Evolutionary conservation across 2,113 vertebrate genomes (phyloP), one percentile per base, ranked within the genome.

Genomic region (Engystomops pustulosus): DNA sequence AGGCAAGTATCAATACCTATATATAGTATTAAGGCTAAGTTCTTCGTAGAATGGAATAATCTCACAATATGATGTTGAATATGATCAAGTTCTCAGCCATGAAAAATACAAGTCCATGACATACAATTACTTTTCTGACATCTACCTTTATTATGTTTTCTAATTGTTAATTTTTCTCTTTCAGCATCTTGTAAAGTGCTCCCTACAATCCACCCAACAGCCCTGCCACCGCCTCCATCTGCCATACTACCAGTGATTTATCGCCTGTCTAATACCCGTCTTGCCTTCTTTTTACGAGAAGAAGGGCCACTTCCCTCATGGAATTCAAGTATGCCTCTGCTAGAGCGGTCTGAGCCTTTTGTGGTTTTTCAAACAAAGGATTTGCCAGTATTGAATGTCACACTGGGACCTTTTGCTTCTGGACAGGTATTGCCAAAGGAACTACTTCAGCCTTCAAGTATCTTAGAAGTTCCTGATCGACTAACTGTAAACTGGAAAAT

Each of bases 341-440:
- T 99, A 86, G 96, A 97, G 83, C 96, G 95, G 1, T 94, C 96
- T 0, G 96, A 99, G 90, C 98, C 96, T 85, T 99, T 99, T 25
- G 98, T 99, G 60, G 96, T 99, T 86, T 98, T 99, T 92, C 98
- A 99, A 89, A 98, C 98, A 88, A 98, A 97, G 91, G 96, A 98
- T 88, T 92, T 98, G 49, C 98, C 98, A 0, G 88, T 97, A 41
- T 94, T 99, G 91, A 99, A 99, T 80, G 93, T 97, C 84, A 96
- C 94, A 85, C 91, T 98, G 86, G 98, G 98, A 30, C 96, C 97
- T 77, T 98, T 96, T 86, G 91, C 95, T 89, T 93, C 94, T 12
- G 97, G 96, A 89, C 94, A 96, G 89, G 93, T 93, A 17, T 89
- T 99, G 79, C 95, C 96, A 86, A 96, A 96, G 88, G 98, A 99